phyloP scores from a whole-genome alignment of 2,888 invertebrate genomes.

The Epicampocera succincta region DNA sequence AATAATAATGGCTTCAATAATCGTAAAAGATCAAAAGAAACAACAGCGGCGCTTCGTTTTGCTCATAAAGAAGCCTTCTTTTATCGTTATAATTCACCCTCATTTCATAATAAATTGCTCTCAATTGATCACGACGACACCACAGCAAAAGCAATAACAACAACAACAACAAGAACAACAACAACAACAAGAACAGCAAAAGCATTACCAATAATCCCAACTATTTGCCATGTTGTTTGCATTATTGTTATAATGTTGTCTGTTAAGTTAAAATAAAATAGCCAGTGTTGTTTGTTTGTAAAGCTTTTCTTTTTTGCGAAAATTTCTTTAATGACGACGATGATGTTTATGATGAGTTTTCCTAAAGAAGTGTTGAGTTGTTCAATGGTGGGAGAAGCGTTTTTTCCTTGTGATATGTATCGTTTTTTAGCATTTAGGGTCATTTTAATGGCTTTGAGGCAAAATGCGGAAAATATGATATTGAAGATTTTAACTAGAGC shows the following conservation, averaged over 20 bases:
- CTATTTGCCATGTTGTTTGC: slow-evolving; percentile 50
- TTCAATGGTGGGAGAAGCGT: slow-evolving; percentile 44
- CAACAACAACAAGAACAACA: slow-evolving; percentile 26
- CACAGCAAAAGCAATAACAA: slow-evolving; percentile 21
- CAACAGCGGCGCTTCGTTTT: slow-evolving; percentile 69
- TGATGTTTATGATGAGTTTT: slow-evolving; percentile 23
- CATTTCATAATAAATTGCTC: slow-evolving; percentile 83
- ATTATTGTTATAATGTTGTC: slow-evolving; percentile 36
- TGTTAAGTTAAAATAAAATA: slow-evolving; percentile 24
- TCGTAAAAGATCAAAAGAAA: slow-evolving; percentile 78
- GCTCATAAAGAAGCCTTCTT: slow-evolving; percentile 73
- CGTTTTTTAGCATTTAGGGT: slow-evolving; percentile 61
- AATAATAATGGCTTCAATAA: slow-evolving; percentile 68
- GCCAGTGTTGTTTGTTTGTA: slow-evolving; percentile 36
- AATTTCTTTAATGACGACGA: slow-evolving; percentile 16
- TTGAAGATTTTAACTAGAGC: background rate
- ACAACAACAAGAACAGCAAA: slow-evolving; percentile 28
- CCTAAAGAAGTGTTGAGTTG: slow-evolving; percentile 53
- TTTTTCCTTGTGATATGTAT: slow-evolving; percentile 51
- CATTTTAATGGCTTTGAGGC: slow-evolving; percentile 61
- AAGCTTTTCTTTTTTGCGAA: slow-evolving; percentile 43
- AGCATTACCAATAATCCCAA: slow-evolving; percentile 38
- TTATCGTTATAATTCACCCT: slow-evolving; percentile 82
- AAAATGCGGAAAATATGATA: slow-evolving; percentile 47
- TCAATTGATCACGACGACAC: slow-evolving; percentile 80